Evolutionary conservation across 2,888 invertebrate species (phyloP).

Genomic region (Macaria notata): DNA sequence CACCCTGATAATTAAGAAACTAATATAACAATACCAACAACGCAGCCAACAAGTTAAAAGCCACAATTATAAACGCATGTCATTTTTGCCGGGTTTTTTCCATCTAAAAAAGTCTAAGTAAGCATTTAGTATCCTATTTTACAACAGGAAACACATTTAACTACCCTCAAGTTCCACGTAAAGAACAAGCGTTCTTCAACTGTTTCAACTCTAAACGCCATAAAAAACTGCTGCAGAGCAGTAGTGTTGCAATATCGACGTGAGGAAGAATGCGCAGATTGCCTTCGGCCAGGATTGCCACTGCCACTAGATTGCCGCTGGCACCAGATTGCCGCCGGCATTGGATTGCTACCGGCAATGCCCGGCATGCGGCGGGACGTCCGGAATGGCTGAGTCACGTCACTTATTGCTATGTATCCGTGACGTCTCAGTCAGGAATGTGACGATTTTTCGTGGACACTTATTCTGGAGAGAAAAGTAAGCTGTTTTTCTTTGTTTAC

Average conservation of each 20-base stretch:
- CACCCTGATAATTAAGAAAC: too few species aligned
- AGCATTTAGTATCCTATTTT: too few species aligned
- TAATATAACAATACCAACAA: too few species aligned
- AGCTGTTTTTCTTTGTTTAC: not conserved
- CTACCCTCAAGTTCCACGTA: too few species aligned
- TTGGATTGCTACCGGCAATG: slow-evolving; percentile 7
- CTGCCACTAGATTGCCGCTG: slow-evolving; percentile 26
- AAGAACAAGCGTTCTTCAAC: too few species aligned
- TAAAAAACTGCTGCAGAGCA: slow-evolving; percentile 17
- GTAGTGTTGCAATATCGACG: slow-evolving; percentile 23
- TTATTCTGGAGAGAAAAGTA: slow-evolving; percentile 28
- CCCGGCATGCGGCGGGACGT: slow-evolving; percentile 55
- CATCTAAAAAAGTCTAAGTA: too few species aligned
- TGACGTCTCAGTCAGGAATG: slow-evolving; percentile 58
- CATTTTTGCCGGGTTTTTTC: too few species aligned
- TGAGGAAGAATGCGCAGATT: slow-evolving; percentile 68
- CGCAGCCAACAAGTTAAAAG: too few species aligned
- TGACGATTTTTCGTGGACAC: slow-evolving; percentile 57
- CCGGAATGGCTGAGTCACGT: slow-evolving; percentile 74
- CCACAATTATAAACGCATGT: too few species aligned
- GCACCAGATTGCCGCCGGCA: slow-evolving; percentile 26
- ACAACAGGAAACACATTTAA: too few species aligned
- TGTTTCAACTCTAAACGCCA: too few species aligned
- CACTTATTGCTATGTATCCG: slow-evolving; percentile 76
- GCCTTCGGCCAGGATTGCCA: slow-evolving; percentile 30